phyloP scores from a whole-genome alignment of 2,888 invertebrate species.

The Idaea straminata region DNA sequence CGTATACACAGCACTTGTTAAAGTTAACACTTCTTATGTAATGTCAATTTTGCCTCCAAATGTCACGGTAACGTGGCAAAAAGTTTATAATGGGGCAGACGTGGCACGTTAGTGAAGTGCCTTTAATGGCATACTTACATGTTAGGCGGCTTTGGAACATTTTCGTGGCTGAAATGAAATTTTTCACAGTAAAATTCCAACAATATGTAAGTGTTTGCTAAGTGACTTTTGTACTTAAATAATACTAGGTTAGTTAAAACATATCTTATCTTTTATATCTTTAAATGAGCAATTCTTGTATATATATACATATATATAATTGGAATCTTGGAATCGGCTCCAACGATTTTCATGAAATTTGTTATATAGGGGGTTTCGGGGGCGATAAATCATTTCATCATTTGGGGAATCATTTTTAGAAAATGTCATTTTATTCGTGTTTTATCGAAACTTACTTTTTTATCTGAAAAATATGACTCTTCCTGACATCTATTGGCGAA shows the following conservation, averaged over 20 bases:
- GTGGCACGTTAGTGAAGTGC: conserved; percentile 48
- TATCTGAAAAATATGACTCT: too few species aligned
- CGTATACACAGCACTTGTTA: conserved; percentile 3
- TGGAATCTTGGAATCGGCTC: too few species aligned
- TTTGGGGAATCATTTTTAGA: too few species aligned
- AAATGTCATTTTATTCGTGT: too few species aligned
- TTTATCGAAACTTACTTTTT: too few species aligned
- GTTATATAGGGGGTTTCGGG: too few species aligned
- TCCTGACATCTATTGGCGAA: too few species aligned
- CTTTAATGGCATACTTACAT: conserved; percentile 40
- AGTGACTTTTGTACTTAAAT: not conserved
- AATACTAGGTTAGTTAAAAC: not conserved
- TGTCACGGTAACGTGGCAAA: conserved; percentile 45
- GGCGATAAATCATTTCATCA: too few species aligned
- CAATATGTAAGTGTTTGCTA: not conserved
- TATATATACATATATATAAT: too few species aligned
- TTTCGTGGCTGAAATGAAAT: conserved; percentile 10
- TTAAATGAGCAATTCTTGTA: too few species aligned
- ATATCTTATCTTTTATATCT: too few species aligned
- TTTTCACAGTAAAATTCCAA: conserved; percentile 9
- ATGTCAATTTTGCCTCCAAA: conserved; percentile 31
- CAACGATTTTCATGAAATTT: too few species aligned
- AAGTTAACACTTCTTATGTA: conserved; percentile 24
- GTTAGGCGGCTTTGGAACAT: conserved; percentile 15
- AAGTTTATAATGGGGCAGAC: conserved; percentile 59